Conservation (phyloP, 2,888 invertebrate genomes). For the Trichogramma dendrolimi region DNA sequence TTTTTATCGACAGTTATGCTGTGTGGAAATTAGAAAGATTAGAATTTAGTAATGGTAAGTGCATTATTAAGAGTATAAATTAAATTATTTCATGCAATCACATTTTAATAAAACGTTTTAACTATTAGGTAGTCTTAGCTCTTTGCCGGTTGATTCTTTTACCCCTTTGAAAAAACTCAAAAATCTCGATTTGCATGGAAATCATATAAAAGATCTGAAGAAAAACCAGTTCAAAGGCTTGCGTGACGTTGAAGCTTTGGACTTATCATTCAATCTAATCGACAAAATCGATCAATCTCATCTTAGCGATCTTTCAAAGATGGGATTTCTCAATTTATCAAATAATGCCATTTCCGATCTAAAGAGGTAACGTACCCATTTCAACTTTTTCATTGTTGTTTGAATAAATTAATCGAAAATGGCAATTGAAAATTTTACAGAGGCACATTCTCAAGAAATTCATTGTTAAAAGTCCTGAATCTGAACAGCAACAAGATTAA, state of each 20-base stretch:
- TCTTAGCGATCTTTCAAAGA: slow-evolving; percentile 75
- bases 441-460: slow-evolving; percentile 85
- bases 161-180: slow-evolving; percentile 67
- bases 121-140: slow-evolving; percentile 39
- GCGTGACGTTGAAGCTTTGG: slow-evolving; percentile 73
- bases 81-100: slow-evolving; percentile 8
- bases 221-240: slow-evolving; percentile 77
- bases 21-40: slow-evolving; percentile 64
- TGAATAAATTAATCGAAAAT: slow-evolving; percentile 4
- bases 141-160: slow-evolving; percentile 43
- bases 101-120: slow-evolving; percentile 13
- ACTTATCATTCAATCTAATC: slow-evolving; percentile 74
- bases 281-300: slow-evolving; percentile 76
- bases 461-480: slow-evolving; percentile 75
- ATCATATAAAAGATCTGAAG: slow-evolving; percentile 66
- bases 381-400: not conserved
- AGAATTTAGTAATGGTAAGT: slow-evolving; percentile 67
- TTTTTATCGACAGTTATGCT: slow-evolving; percentile 66
- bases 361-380: slow-evolving; percentile 59
- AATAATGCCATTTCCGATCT: slow-evolving; percentile 75
- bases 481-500: slow-evolving; percentile 75
- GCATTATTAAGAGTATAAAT: not conserved
- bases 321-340: slow-evolving; percentile 80
- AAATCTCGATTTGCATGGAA: slow-evolving; percentile 75
- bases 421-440: slow-evolving; percentile 50